Conservation (phyloP, 2,113 vertebrate species). For the Ceratotherium simum region DNA sequence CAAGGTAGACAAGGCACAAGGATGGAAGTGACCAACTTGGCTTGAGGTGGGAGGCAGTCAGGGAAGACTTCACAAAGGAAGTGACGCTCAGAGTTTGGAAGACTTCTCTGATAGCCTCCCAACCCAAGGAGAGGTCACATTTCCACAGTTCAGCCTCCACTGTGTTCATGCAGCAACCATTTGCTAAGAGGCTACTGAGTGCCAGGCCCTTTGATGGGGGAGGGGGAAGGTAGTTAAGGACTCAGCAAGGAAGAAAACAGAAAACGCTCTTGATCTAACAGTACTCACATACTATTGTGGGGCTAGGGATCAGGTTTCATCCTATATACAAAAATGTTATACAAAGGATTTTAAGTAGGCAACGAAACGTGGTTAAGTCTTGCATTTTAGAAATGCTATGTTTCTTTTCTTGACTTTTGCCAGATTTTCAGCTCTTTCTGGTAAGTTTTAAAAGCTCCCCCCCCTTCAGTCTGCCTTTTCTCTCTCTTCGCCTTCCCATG, state of each 20-base stretch:
- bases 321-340: background rate
- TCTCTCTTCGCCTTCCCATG: background rate
- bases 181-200: background rate
- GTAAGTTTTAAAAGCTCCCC: background rate
- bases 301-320: background rate
- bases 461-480: background rate
- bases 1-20: background rate
- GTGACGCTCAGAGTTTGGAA: background rate
- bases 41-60: background rate
- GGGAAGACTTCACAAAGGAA: background rate
- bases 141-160: background rate
- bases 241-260: background rate
- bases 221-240: background rate
- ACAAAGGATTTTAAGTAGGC: background rate
- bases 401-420: background rate
- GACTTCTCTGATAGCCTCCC: background rate
- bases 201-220: background rate
- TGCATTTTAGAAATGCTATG: background rate
- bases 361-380: background rate
- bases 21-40: background rate
- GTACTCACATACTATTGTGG: background rate
- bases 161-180: background rate
- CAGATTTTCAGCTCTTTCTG: background rate
- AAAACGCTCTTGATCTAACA: background rate
- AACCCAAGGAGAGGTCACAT: background rate